Conservation (phyloP, 2,113 vertebrate genomes). For the Gracilinanus agilis region DNA sequence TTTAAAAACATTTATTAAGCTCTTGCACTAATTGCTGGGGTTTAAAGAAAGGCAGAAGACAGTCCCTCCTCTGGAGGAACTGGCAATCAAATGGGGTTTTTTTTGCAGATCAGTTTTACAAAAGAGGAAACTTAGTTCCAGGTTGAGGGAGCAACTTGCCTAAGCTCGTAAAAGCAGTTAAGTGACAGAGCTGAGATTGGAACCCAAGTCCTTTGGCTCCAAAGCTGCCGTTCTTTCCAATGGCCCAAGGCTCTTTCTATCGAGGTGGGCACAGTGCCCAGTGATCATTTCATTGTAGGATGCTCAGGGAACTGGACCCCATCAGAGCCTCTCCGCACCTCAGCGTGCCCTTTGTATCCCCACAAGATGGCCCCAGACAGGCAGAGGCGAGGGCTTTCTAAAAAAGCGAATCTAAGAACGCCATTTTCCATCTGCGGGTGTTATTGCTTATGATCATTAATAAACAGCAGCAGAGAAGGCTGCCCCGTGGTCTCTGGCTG, state of each 20-base stretch:
- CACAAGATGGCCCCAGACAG: constrained; percentile 61
- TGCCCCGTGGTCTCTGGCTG: constrained; percentile 37
- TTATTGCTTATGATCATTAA: constrained; percentile 66
- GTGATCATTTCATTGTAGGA: constrained; percentile 71
- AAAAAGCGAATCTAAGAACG: constrained; percentile 71
- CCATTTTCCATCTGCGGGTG: constrained; percentile 77
- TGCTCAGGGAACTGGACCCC: constrained; percentile 62
- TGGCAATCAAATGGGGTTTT: neutral
- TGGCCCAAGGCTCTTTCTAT: neutral
- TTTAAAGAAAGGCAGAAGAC: neutral
- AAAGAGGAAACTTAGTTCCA: neutral
- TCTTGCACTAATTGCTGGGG: neutral
- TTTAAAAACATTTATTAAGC: neutral
- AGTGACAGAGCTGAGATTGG: neutral
- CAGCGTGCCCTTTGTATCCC: constrained; percentile 58
- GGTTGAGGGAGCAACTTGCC: neutral
- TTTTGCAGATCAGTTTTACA: neutral
- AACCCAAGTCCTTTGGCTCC: neutral
- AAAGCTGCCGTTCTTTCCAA: neutral
- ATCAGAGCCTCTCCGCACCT: constrained; percentile 55
- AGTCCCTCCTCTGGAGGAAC: neutral
- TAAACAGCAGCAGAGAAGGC: constrained; percentile 59
- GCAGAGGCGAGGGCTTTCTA: constrained; percentile 72
- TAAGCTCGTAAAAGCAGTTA: neutral
- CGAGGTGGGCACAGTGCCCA: constrained; percentile 64